These are phyloP conservation scores for Donacobius atricapilla DNA, from an alignment of 2,113 vertebrate genomes.

Conservation along the genomic window DNA sequence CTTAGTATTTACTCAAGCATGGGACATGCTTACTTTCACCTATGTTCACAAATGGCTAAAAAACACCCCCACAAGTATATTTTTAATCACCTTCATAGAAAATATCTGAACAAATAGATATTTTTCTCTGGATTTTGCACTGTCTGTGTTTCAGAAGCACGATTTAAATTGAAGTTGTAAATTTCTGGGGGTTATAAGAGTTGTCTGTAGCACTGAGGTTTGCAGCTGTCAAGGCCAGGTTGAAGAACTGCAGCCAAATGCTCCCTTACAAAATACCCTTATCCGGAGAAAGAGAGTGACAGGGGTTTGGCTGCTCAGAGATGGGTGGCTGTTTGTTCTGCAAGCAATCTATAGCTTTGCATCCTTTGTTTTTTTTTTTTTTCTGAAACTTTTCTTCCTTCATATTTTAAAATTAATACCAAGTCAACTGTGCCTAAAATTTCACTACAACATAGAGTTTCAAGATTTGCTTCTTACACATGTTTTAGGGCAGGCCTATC, in stretches of 20 bases:
- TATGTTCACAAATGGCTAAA: neutral
- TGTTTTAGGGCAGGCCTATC: neutral
- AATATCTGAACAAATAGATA: neutral
- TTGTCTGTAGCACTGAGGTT: neutral
- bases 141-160: neutral
- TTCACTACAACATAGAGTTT: neutral
- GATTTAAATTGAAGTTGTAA: neutral
- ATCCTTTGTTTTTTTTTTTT: neutral
- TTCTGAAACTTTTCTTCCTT: neutral
- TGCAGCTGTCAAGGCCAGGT: neutral
- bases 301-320: neutral
- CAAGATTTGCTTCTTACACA: neutral
- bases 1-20: neutral
- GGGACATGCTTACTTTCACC: neutral
- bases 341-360: neutral
- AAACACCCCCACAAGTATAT: accelerated
- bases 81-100: neutral
- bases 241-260: neutral
- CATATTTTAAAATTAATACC: neutral
- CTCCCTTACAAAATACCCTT: neutral
- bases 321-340: neutral
- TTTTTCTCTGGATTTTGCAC: neutral
- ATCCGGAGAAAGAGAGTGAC: neutral
- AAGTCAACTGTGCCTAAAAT: neutral
- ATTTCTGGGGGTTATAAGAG: neutral